Evolutionary conservation across 2,888 invertebrate genomes (phyloP).

Genomic region (Hoplodrina ambigua): DNA sequence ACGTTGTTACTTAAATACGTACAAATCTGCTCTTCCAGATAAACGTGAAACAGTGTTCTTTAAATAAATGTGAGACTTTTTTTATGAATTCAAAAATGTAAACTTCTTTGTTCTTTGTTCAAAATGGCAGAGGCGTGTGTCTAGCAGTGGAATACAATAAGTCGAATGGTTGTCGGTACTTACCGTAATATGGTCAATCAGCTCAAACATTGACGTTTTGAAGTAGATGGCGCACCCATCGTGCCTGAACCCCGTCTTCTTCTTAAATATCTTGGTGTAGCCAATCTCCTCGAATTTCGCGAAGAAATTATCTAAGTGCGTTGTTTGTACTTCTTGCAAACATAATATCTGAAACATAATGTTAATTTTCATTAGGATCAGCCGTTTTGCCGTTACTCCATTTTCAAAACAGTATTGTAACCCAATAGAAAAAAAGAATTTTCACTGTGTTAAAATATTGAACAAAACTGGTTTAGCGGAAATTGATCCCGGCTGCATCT

Average conservation of each 20-base stretch:
- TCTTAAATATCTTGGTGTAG: slow-evolving; percentile 94
- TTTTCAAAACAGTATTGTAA: no score
- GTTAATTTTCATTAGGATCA: no score
- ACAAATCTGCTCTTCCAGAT: no score
- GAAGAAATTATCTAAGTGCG: slow-evolving; percentile 92
- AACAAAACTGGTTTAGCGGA: slow-evolving; percentile 56
- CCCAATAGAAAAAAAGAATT: no score
- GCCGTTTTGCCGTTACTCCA: no score
- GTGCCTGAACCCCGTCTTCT: slow-evolving; percentile 94
- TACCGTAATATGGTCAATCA: slow-evolving; percentile 92
- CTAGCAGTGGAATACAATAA: neutral
- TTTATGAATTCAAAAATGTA: neutral
- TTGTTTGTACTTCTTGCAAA: slow-evolving; percentile 97
- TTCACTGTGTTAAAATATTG: neutral
- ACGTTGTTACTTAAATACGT: no score
- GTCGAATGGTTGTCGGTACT: slow-evolving; percentile 81
- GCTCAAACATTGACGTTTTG: slow-evolving; percentile 91
- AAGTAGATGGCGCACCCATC: slow-evolving; percentile 98
- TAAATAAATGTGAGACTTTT: no score
- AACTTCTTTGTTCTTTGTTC: neutral
- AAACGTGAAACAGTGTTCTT: no score
- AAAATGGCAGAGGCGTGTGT: neutral
- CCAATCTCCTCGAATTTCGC: slow-evolving; percentile 90
- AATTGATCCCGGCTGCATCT: neutral
- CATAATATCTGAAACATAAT: slow-evolving; percentile 92